These are phyloP conservation scores for Actenoides hombroni DNA, from an alignment of 2,113 vertebrate genomes.

Conservation along the genomic window DNA sequence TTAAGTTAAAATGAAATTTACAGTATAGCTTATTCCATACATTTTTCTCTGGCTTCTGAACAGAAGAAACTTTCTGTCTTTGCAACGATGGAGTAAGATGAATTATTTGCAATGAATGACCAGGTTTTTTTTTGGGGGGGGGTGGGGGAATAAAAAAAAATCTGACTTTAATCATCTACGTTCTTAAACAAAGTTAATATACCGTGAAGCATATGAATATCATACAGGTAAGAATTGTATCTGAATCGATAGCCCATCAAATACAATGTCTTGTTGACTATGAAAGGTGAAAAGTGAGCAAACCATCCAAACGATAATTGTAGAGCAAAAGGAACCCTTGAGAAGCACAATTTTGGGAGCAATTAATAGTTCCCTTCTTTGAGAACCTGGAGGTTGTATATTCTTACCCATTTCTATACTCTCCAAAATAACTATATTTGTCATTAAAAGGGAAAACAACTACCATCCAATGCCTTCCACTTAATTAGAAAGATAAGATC, in stretches of 20 bases:
- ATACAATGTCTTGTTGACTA: neutral
- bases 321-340: neutral
- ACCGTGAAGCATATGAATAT: neutral
- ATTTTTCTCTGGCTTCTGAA: neutral
- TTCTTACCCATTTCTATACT: neutral
- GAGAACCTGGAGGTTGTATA: neutral
- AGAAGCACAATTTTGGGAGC: neutral
- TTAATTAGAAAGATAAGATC: neutral
- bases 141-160: rapidly evolving
- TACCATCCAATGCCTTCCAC: neutral
- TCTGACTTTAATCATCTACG: neutral
- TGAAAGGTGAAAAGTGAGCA: neutral
- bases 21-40: neutral
- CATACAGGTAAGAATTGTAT: neutral
- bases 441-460: neutral
- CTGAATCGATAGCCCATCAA: neutral
- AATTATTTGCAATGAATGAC: neutral
- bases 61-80: neutral
- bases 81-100: neutral
- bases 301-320: neutral
- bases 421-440: neutral
- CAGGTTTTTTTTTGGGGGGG: neutral
- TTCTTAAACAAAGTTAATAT: neutral
- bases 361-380: neutral
- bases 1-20: conserved; percentile 36